These are phyloP conservation scores for Aegithalos caudatus DNA, from an alignment of 2,113 vertebrate genomes.

Conservation along the genomic window DNA sequence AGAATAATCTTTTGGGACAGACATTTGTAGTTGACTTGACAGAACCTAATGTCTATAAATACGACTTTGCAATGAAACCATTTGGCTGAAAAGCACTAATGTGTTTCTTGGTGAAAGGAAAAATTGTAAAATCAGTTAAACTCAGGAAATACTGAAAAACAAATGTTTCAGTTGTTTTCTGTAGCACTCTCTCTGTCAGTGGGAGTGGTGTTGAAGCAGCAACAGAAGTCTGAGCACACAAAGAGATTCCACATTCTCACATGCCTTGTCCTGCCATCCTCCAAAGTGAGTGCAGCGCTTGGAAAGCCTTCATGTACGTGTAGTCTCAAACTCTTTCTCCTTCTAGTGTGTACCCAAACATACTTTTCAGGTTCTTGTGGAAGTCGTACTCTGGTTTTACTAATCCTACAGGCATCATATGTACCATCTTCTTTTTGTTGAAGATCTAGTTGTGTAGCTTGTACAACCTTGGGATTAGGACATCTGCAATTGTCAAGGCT, in stretches of 20 bases:
- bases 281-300: background rate
- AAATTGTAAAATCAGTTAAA: background rate
- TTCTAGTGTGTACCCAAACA: background rate
- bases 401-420: fast-evolving
- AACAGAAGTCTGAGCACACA: background rate
- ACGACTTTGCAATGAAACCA: background rate
- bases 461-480: background rate
- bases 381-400: background rate
- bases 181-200: background rate
- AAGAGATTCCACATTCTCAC: background rate
- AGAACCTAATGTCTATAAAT: background rate
- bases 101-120: background rate
- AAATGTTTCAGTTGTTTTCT: background rate
- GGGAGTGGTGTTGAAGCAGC: background rate
- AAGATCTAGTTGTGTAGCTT: background rate
- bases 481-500: background rate
- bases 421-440: background rate
- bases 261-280: background rate
- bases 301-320: background rate
- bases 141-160: background rate
- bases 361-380: background rate
- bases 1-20: background rate
- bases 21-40: background rate
- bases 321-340: background rate
- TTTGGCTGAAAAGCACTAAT: background rate